Evolutionary conservation across 2,797 vertebrate genomes (phyloP).

Genomic region (Staurois parvus): DNA sequence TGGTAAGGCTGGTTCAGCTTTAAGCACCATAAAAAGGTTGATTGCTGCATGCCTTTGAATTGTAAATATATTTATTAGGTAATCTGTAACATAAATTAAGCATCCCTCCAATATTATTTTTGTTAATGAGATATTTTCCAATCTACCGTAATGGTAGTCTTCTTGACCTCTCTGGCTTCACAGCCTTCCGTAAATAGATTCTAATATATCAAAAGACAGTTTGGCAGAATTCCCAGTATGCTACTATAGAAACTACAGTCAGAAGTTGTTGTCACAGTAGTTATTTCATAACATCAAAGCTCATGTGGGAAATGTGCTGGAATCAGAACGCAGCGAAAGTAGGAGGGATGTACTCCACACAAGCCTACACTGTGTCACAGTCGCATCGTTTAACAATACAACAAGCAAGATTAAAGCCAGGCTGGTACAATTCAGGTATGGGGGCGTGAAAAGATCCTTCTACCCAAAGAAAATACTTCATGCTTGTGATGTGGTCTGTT

Average conservation of each 20-base stretch:
- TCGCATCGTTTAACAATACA: not conserved
- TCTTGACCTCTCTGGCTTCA: not conserved
- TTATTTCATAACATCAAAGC: slow-evolving; percentile 10
- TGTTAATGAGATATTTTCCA: not conserved
- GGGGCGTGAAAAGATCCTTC: not conserved
- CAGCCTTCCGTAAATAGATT: not conserved
- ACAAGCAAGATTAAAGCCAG: not conserved
- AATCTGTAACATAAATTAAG: not conserved
- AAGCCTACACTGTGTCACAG: slow-evolving; percentile 2
- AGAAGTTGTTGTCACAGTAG: not conserved
- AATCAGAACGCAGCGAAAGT: not conserved
- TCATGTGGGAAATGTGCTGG: not conserved
- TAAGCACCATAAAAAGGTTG: not conserved
- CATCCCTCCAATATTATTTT: not conserved
- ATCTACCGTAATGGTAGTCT: not conserved
- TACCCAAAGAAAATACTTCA: no score
- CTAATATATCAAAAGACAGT: not conserved
- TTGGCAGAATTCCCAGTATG: slow-evolving; percentile 18
- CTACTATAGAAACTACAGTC: slow-evolving; percentile 13
- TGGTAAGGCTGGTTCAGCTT: no score
- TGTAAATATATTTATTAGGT: not conserved
- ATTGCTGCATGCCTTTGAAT: not conserved
- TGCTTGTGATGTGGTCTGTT: no score
- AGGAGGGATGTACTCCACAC: not conserved
- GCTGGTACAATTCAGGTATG: not conserved